Base-by-base conservation (phyloP, 1,140 invertebrate species). In the Triops longicaudatus region DNA sequence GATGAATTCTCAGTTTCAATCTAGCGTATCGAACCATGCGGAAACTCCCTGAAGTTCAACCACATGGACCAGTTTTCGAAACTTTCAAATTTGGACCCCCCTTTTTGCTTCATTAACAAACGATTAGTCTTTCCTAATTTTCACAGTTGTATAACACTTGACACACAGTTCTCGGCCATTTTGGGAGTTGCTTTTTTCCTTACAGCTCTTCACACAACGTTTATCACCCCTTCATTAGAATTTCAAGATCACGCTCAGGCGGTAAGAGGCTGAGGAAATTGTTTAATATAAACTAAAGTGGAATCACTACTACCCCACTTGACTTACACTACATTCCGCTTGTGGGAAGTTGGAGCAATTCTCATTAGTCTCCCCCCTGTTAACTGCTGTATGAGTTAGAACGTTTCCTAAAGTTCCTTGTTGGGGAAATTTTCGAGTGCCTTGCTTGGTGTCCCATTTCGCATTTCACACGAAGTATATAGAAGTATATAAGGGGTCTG, bases 61-160 rank as follows among this genome's bases (percentile, higher is more conserved):
- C 50, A 63, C 50, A 63, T 63, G 50, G 3, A 7, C 10, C 10
- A 22, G 50, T n/a, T 63, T 7, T 37, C 43, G 17, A 44, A 44
- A 44, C 43, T 17, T 44, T 44, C 43, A 44, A 63, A 63, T 22
- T 22, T 17, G 6, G 50, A 63, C 22, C 50, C 22, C 50, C 7
- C 50, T 63, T 63, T 63, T 17, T 63, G 50, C n/a, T 63, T 63
- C 50, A 63, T 63, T 63, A 63, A 22, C 50, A 63, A 63, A 10
- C 50, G 50, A 63, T 63, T 63, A 63, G 50, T 17, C 50, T 63
- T 63, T 63, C 50, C 50, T 63, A 63, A 63, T 63, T 63, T 63
- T 6, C 50, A 17, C 14, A 63, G 22, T 3, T 0, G 10, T n/a
- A 63, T 22, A 22, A 63, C 14, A 22, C 50, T 63, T 17, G 50